Evolutionary conservation across 2,797 vertebrate species (phyloP).

Genomic region (Myotis pilosus): DNA sequence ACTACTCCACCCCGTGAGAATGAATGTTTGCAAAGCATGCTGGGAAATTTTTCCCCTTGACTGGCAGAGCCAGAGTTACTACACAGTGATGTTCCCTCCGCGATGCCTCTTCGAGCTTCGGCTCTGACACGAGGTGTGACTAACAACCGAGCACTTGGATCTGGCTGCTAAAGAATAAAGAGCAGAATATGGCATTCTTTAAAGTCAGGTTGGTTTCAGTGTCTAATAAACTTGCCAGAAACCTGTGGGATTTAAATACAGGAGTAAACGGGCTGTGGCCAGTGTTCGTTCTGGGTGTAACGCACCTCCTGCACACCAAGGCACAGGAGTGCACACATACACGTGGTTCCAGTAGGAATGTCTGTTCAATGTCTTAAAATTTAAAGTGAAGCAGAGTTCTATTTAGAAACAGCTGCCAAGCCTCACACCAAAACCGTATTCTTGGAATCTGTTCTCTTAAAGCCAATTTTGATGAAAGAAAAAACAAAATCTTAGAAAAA

Average conservation of each 20-base stretch:
- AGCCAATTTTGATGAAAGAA: not conserved
- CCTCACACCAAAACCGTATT: not conserved
- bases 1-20: not conserved
- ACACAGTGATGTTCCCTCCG: not conserved
- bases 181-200: not conserved
- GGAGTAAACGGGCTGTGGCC: not conserved
- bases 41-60: not conserved
- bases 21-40: not conserved
- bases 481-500: not conserved
- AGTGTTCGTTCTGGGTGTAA: not conserved
- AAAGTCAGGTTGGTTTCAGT: not conserved
- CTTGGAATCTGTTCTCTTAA: not conserved
- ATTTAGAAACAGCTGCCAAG: slow-evolving; percentile 21
- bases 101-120: not conserved
- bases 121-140: not conserved
- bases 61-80: not conserved
- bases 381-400: not conserved
- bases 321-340: not conserved
- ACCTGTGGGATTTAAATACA: not conserved
- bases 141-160: not conserved
- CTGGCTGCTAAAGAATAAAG: not conserved
- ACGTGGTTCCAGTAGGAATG: not conserved
- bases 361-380: not conserved
- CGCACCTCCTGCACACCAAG: not conserved
- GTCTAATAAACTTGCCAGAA: not conserved